A percentile compares a stretch with the other conserved stretches of the same genome.
These are phyloP conservation scores for Tachysurus vachellii DNA, from an alignment of 2,113 vertebrate genomes.

Conservation along the genomic window DNA sequence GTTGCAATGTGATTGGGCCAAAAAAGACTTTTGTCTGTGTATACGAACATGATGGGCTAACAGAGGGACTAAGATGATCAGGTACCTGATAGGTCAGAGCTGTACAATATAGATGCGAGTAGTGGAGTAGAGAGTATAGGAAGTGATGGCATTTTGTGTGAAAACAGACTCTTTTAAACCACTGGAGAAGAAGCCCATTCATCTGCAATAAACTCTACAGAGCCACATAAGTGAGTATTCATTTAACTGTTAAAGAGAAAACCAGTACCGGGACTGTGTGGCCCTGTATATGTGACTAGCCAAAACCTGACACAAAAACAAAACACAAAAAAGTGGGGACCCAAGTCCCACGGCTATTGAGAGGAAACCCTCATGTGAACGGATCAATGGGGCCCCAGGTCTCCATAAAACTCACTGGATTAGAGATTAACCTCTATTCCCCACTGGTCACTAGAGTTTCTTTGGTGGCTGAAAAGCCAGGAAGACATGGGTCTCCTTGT, in stretches of 20 bases:
- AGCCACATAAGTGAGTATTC: background rate
- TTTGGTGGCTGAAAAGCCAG: conserved; percentile 61
- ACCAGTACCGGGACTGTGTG: background rate
- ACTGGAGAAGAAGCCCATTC: background rate
- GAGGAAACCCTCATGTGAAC: conserved; percentile 34
- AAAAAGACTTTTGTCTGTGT: conserved; percentile 51
- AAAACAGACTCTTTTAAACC: background rate
- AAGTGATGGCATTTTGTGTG: background rate
- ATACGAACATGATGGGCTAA: background rate
- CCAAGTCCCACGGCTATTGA: conserved; percentile 44
- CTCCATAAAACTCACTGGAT: conserved; percentile 63
- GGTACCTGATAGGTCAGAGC: background rate
- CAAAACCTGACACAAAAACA: conserved; percentile 7
- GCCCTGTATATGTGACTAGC: conserved; percentile 16
- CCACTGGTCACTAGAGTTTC: conserved; percentile 62
- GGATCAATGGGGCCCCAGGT: conserved; percentile 48
- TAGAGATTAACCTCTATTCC: conserved; percentile 66
- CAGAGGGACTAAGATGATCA: background rate
- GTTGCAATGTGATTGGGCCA: conserved; percentile 44
- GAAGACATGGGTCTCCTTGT: conserved; percentile 67
- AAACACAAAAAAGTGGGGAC: conserved; percentile 22
- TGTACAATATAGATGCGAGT: background rate
- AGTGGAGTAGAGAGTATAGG: too few relatives aligned
- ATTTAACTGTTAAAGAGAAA: conserved; percentile 4
- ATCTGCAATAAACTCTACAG: background rate